Percentiles rank a stretch among this genome's conserved stretches.
Evolutionary conservation across 2,113 vertebrate genomes (phyloP).

Genomic region (Craseonycteris thonglongyai): DNA sequence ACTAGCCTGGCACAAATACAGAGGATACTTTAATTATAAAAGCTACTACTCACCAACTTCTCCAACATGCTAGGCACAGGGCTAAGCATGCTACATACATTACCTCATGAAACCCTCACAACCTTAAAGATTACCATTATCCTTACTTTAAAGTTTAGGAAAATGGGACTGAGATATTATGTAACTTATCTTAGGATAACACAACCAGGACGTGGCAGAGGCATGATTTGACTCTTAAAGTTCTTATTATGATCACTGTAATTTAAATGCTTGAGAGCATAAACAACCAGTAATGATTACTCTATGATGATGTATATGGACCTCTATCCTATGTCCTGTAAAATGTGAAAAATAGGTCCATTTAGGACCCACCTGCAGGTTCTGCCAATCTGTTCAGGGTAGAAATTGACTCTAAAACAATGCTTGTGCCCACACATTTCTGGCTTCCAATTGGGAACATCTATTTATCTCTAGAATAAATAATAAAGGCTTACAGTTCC

Average conservation of each 20-base stretch:
- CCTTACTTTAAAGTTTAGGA: neutral
- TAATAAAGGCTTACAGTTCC: neutral
- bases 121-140: neutral
- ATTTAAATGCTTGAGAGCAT: neutral
- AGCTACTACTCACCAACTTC: neutral
- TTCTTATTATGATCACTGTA: neutral
- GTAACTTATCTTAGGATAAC: neutral
- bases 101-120: neutral
- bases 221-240: neutral
- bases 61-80: neutral
- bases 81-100: neutral
- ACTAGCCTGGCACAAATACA: neutral
- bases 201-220: neutral
- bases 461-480: neutral
- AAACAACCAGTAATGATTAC: neutral
- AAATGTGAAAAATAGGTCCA: neutral
- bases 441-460: neutral
- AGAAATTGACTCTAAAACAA: neutral
- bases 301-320: neutral
- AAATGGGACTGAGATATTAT: neutral
- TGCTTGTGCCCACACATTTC: neutral
- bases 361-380: neutral
- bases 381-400: neutral
- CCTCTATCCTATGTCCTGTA: neutral
- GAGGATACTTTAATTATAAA: neutral